Evolutionary conservation across 2,888 invertebrate species (phyloP), one percentile per base, ranked within the genome.

Genomic region (Drosophila histrio): DNA sequence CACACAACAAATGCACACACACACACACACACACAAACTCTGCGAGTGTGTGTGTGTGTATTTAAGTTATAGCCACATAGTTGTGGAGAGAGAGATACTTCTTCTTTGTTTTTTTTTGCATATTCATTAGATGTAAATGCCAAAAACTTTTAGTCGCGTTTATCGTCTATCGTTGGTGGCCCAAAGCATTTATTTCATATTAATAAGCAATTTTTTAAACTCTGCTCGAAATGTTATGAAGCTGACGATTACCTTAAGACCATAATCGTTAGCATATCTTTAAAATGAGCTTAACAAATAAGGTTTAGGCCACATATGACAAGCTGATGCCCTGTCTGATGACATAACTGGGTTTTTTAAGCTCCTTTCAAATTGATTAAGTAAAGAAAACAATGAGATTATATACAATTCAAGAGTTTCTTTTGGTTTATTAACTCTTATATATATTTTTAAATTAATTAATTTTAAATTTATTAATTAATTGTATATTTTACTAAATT

Each of bases 81-180:
- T n/a, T 7, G 7, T 15, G 50, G 43, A 54, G 15, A 28, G 28
- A 15, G 32, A 34, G 15, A 43, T 13, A 22, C 13, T 41, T 41
- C 6, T 32, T 32, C 3, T 30, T 22, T 30, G 34, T 13, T 15
- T 26, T 32, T 22, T 36, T 39, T 63, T 76, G 82, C 85, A 82
- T 82, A 82, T 82, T 82, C 87, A 82, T 87, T 52, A 87, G 87
- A 82, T 82, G 87, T 56, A 87, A 82, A 85, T 82, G 66, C 44
- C 79, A 71, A 70, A 81, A 72, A 75, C 68, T 78, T 71, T 85
- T 81, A 85, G 79, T 75, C 77, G 80, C 80, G 59, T 83, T 82
- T 83, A 83, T 82, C 84, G 84, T 70, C 47, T 72, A 60, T 82
- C 82, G 82, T 87, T 82, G 82, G 82, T 82, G 82, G 82, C 79